Evolutionary conservation across 2,797 vertebrate species (phyloP).

Genomic region (Borostomias antarcticus): DNA sequence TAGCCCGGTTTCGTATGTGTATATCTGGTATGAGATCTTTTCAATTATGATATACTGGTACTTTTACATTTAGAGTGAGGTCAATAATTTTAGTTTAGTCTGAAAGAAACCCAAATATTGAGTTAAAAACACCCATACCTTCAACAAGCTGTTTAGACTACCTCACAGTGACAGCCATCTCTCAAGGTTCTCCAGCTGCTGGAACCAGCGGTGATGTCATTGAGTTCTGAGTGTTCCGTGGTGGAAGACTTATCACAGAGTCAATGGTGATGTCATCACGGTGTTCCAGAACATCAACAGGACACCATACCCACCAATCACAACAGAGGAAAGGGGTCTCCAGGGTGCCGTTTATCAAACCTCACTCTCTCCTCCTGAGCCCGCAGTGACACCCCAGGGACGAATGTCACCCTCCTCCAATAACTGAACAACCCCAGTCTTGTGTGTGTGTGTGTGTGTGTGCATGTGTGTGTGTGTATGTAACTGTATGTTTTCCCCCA

Average conservation of each 20-base stretch:
- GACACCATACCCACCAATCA: conserved; percentile 32
- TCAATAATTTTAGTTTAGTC: too few species aligned
- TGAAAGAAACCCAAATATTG: too few species aligned
- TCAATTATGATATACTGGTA: too few species aligned
- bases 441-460: not conserved
- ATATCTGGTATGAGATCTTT: too few species aligned
- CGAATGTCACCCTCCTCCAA: not conserved
- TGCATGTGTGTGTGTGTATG: not conserved
- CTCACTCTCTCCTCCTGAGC: not conserved
- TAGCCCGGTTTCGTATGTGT: too few species aligned
- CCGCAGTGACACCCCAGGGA: not conserved
- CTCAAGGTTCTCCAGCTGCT: not conserved
- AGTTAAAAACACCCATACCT: too few species aligned
- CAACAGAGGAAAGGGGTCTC: conserved; percentile 22
- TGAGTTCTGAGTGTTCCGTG: too few species aligned
- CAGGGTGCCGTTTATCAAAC: conserved; percentile 17
- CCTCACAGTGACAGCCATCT: too few species aligned
- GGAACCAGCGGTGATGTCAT: not conserved
- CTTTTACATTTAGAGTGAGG: too few species aligned
- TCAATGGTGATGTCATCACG: not conserved
- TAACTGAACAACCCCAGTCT: not conserved
- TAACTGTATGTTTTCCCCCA: conserved; percentile 3
- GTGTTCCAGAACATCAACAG: not conserved
- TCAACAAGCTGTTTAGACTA: too few species aligned
- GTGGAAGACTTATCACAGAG: not conserved